phyloP scores from a whole-genome alignment of 2,113 vertebrate species.

The Physeter macrocephalus region DNA sequence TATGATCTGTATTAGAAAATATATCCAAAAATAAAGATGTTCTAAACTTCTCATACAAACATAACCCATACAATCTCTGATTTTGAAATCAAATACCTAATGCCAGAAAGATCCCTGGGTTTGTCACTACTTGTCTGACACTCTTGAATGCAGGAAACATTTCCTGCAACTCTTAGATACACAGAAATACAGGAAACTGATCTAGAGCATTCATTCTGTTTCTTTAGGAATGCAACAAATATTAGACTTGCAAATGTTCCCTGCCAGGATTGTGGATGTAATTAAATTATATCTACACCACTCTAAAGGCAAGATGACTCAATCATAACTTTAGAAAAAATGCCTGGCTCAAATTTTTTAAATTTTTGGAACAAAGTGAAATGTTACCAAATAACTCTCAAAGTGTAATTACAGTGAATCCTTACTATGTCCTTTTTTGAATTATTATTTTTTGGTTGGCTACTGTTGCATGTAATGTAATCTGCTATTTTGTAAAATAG shows the following conservation, averaged over 20 bases:
- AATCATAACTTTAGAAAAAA: not conserved
- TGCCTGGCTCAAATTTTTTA: not conserved
- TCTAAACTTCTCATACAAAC: not conserved
- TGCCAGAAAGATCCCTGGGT: not conserved
- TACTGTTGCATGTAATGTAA: not conserved
- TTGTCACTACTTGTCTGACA: not conserved
- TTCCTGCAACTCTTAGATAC: not conserved
- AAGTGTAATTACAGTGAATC: not conserved
- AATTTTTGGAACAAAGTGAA: not conserved
- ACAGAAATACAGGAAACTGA: not conserved
- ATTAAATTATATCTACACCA: not conserved
- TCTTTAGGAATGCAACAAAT: not conserved
- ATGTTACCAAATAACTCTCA: not conserved
- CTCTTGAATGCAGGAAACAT: not conserved
- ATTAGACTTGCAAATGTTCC: not conserved
- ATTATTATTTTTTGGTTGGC: not conserved
- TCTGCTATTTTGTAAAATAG: not conserved
- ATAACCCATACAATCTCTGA: not conserved
- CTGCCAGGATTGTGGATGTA: not conserved
- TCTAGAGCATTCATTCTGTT: not conserved
- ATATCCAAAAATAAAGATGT: not conserved
- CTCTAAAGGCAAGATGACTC: not conserved
- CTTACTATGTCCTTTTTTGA: not conserved
- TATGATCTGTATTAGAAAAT: not conserved
- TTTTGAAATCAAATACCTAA: constrained; percentile 11